These are phyloP conservation scores for Rhagophthalmus giganteus DNA, from an alignment of 2,888 invertebrate genomes.

Conservation along the genomic window DNA sequence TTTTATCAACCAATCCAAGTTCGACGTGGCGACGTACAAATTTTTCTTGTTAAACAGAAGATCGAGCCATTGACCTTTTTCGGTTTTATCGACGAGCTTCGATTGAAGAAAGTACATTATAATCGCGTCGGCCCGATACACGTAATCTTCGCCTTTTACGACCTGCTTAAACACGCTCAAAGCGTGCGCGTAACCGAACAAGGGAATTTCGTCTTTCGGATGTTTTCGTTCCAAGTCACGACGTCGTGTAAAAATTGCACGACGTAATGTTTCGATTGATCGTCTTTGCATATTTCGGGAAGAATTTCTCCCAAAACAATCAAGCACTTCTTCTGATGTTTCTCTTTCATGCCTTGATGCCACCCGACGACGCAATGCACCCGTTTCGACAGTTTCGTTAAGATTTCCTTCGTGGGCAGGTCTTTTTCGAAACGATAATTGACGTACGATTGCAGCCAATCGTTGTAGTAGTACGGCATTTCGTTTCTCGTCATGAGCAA, in stretches of 20 bases:
- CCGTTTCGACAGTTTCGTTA: neutral
- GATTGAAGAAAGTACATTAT: neutral
- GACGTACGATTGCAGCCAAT: constrained; percentile 1
- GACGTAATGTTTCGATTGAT: neutral
- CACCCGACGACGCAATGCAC: too few species aligned
- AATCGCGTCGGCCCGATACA: too few species aligned
- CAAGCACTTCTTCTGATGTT: constrained; percentile 1
- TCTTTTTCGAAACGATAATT: constrained; percentile 2
- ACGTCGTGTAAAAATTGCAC: constrained; percentile 1
- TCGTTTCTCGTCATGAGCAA: neutral
- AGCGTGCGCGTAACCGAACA: neutral
- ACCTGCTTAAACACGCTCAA: neutral
- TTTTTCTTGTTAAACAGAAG: neutral
- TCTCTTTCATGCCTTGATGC: neutral
- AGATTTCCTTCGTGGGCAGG: neutral
- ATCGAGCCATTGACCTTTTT: neutral
- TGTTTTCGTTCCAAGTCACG: constrained; percentile 11
- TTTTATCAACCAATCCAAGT: constrained; percentile 11
- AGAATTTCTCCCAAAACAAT: neutral
- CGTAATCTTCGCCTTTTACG: too few species aligned
- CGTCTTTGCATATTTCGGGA: neutral
- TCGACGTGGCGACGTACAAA: neutral
- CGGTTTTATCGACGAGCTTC: neutral
- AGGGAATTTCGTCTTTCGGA: constrained; percentile 6
- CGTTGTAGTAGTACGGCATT: neutral